Conservation (phyloP, 2,113 vertebrate species). For the Pachyramphus minor region DNA sequence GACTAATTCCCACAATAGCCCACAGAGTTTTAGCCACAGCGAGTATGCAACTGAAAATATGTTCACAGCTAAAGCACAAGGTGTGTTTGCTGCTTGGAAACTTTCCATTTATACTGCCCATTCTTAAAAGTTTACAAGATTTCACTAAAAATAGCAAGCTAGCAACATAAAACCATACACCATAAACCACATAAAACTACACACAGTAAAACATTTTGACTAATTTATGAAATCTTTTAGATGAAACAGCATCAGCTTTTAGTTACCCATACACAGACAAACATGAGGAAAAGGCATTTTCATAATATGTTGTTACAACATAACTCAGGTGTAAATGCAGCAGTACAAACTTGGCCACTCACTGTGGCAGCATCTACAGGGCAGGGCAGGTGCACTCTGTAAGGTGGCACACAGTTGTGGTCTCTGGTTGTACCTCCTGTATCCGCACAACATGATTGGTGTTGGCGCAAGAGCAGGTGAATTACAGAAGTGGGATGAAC, state of each 20-base stretch:
- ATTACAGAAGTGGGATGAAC: not conserved
- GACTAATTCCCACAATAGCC: not conserved
- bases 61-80: not conserved
- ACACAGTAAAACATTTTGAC: not conserved
- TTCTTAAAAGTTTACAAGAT: not conserved
- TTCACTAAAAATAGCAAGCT: not conserved
- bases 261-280: not conserved
- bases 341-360: not conserved
- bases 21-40: not conserved
- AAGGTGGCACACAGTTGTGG: rapidly evolving
- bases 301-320: rapidly evolving
- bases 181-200: not conserved
- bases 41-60: not conserved
- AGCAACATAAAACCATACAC: not conserved
- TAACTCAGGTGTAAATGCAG: not conserved
- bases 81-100: not conserved
- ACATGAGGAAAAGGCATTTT: not conserved
- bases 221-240: not conserved
- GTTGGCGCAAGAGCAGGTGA: rapidly evolving
- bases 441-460: rapidly evolving
- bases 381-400: not conserved
- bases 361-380: not conserved
- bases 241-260: not conserved
- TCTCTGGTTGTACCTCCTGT: not conserved
- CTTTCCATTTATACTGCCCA: not conserved